Evolutionary conservation across 2,797 vertebrate genomes (phyloP).

Genomic region (Telmatherina bonti): DNA sequence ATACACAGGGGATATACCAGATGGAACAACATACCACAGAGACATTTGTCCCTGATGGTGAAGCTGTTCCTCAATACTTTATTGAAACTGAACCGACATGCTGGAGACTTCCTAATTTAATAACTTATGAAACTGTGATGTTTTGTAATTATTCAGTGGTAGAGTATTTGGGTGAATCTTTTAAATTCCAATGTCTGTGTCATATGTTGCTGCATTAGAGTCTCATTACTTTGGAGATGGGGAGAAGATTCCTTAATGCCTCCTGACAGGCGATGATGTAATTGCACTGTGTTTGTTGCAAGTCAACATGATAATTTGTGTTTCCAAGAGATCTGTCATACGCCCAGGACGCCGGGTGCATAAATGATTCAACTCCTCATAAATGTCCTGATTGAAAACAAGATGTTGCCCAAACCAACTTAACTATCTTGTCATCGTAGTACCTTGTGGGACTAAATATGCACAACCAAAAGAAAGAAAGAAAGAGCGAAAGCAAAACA

Average conservation of each 20-base stretch:
- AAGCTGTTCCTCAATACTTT: constrained; percentile 64
- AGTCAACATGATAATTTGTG: constrained; percentile 83
- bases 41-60: constrained; percentile 63
- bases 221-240: constrained; percentile 79
- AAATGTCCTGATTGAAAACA: constrained; percentile 80
- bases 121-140: constrained; percentile 60
- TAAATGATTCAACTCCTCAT: constrained; percentile 80
- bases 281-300: constrained; percentile 81
- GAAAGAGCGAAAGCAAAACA: not conserved
- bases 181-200: constrained; percentile 72
- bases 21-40: constrained; percentile 50
- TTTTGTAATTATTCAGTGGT: constrained; percentile 67
- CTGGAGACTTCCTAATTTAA: constrained; percentile 51
- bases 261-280: constrained; percentile 81
- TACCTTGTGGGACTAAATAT: constrained; percentile 55
- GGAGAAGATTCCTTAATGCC: constrained; percentile 77
- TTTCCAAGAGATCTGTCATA: constrained; percentile 79
- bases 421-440: constrained; percentile 53
- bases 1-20: constrained; percentile 43
- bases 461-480: constrained; percentile 16
- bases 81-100: constrained; percentile 66
- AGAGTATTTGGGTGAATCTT: constrained; percentile 64
- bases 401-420: constrained; percentile 69
- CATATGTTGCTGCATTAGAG: constrained; percentile 76
- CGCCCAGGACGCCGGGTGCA: constrained; percentile 70